Conservation (phyloP, 2,888 invertebrate genomes). For the Masnerella sp. region DNA sequence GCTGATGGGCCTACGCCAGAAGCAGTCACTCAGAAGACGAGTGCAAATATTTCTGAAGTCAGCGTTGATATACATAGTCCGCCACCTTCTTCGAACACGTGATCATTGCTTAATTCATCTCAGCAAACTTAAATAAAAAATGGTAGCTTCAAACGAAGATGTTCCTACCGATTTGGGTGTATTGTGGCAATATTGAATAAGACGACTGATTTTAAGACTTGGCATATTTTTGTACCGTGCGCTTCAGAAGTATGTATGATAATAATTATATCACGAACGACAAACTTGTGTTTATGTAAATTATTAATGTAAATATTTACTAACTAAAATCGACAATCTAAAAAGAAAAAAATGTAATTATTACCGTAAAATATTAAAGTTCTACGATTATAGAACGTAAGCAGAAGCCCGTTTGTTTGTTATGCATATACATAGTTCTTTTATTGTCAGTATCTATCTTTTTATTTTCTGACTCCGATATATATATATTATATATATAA, state of each 20-base stretch:
- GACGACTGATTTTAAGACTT: conserved; percentile 62
- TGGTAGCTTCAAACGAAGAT: conserved; percentile 67
- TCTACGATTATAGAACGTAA: too few relatives aligned
- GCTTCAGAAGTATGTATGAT: conserved; percentile 32
- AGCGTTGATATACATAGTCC: conserved; percentile 74
- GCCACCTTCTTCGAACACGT: conserved; percentile 71
- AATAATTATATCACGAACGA: conserved; percentile 18
- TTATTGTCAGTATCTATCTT: too few relatives aligned
- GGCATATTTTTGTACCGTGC: conserved; percentile 59
- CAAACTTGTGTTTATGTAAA: too few relatives aligned
- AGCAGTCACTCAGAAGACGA: conserved; percentile 71
- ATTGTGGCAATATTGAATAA: conserved; percentile 67
- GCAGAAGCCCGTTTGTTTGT: too few relatives aligned
- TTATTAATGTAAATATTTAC: too few relatives aligned
- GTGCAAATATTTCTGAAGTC: conserved; percentile 74
- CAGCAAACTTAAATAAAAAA: conserved; percentile 62
- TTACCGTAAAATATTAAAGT: too few relatives aligned
- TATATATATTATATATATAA: too few relatives aligned
- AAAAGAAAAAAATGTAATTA: too few relatives aligned
- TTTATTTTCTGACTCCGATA: too few relatives aligned
- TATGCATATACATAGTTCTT: too few relatives aligned
- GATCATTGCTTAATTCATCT: conserved; percentile 68
- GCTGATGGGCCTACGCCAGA: conserved; percentile 75
- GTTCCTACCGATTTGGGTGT: conserved; percentile 64
- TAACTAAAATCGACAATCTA: too few relatives aligned